Base-by-base conservation (phyloP, 2,797 vertebrate genomes). In the Esox lucius region DNA sequence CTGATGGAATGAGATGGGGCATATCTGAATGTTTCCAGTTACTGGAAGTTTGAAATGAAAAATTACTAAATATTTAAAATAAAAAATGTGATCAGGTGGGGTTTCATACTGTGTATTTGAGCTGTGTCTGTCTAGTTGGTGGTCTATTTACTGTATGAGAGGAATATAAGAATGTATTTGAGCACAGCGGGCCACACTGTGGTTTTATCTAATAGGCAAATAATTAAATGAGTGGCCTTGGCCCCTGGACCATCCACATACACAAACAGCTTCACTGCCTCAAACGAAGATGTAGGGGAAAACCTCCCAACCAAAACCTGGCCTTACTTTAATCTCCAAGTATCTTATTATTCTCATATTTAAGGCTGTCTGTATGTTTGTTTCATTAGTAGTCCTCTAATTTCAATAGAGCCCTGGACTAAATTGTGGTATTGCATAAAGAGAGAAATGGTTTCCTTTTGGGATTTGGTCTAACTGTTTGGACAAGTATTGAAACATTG, bases 181-280 rank as follows among this genome's bases (percentile, higher is more conserved):
- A 51, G 17, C 33, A 33, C 33, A 53, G 19, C 6, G 19, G 15
- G 51, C 51, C 51, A 76, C 1, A 12, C 61, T 70, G 78, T 90
- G 91, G 90, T n/a, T 89, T 80, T 81, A 89, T 90, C 83, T 72
- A 85, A 90, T 86, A 83, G 82, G 79, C 70, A 68, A 69, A 76
- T 88, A 84, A 90, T 88, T 86, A 83, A 89, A 85, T 90, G 88
- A 91, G 80, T 81, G 81, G 80, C 81, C 69, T 78, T 84, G 79
- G 79, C 62, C 73, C 70, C 83, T 81, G 74, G 71, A 77, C 76
- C 62, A 77, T 76, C 78, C 16, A 53, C 16, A 5, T 33, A 33
- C 33, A 33, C 33, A n/a, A 16, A 53, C 49, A n/a, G 80, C 72
- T 53, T 75, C 68, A 74, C 78, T 84, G 83, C 80, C 78, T 79